Evolutionary conservation across 2,113 vertebrate genomes (phyloP).

Genomic region (Albula goreensis): DNA sequence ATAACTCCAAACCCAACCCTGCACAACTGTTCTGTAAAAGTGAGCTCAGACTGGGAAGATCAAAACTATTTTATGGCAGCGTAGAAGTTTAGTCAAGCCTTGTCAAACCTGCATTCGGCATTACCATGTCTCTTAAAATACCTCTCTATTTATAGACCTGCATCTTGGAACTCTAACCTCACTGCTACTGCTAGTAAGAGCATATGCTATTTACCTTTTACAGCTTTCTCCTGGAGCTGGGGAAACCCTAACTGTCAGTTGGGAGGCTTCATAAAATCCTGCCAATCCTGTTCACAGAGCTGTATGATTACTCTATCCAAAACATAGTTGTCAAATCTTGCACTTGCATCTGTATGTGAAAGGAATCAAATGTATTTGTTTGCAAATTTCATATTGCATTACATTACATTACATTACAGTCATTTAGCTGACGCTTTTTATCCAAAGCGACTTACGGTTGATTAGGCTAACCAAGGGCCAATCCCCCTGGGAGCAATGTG

Average conservation of each 20-base stretch:
- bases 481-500: too few relatives aligned
- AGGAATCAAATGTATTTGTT: background rate
- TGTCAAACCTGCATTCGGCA: background rate
- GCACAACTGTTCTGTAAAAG: background rate
- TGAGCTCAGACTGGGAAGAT: constrained; percentile 34
- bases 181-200: constrained; percentile 48
- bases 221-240: constrained; percentile 30
- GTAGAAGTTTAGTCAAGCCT: constrained; percentile 41
- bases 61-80: constrained; percentile 67
- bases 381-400: too few relatives aligned
- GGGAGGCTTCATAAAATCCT: constrained; percentile 2
- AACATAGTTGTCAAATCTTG: background rate
- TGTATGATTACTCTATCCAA: background rate
- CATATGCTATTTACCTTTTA: constrained; percentile 53
- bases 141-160: constrained; percentile 50
- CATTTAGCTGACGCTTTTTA: too few relatives aligned
- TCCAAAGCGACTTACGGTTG: too few relatives aligned
- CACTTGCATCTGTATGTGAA: background rate
- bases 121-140: background rate
- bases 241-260: constrained; percentile 28
- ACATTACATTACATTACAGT: too few relatives aligned
- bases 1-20: background rate
- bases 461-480: too few relatives aligned
- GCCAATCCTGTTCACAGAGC: background rate
- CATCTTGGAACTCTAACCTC: constrained; percentile 57